A percentile compares a stretch with the other conserved stretches of the same genome.
phyloP scores from a whole-genome alignment of 2,797 vertebrate species.

The Nannoperca obscura region DNA sequence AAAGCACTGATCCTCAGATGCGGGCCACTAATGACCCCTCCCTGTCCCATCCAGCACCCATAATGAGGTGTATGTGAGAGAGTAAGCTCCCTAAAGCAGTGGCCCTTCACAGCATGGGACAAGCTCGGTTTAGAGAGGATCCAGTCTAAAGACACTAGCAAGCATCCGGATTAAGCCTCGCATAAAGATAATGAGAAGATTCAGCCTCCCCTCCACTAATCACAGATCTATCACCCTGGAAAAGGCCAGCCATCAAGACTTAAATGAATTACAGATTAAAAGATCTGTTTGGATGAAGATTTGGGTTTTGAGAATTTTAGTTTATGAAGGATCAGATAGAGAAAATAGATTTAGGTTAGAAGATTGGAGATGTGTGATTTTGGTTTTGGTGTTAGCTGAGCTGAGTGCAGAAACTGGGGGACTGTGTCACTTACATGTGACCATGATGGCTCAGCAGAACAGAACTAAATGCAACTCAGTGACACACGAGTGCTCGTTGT shows the following conservation, averaged over 20 bases:
- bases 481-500: slow-evolving; percentile 54
- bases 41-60: slow-evolving; percentile 52
- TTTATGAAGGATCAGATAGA: slow-evolving; percentile 46
- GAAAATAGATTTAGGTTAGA: slow-evolving; percentile 59
- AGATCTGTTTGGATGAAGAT: slow-evolving; percentile 74
- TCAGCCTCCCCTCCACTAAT: slow-evolving; percentile 70
- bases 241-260: slow-evolving; percentile 68
- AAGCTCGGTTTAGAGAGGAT: slow-evolving; percentile 68
- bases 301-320: slow-evolving; percentile 58
- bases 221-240: slow-evolving; percentile 70
- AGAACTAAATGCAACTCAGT: slow-evolving; percentile 36
- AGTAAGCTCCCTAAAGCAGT: slow-evolving; percentile 72
- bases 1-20: slow-evolving; percentile 68
- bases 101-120: slow-evolving; percentile 73
- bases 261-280: slow-evolving; percentile 79
- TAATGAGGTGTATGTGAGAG: slow-evolving; percentile 76
- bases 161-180: slow-evolving; percentile 72
- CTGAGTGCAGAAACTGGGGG: neutral
- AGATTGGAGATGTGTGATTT: slow-evolving; percentile 48
- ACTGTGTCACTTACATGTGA: slow-evolving; percentile 21
- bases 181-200: slow-evolving; percentile 83
- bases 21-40: slow-evolving; percentile 68
- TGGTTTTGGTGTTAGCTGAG: slow-evolving; percentile 41
- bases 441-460: slow-evolving; percentile 9
- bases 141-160: slow-evolving; percentile 66